Percentiles rank a stretch among this genome's conserved stretches.
Evolutionary conservation across 2,888 invertebrate species (phyloP).

Genomic region (Malthinus flaveolus): DNA sequence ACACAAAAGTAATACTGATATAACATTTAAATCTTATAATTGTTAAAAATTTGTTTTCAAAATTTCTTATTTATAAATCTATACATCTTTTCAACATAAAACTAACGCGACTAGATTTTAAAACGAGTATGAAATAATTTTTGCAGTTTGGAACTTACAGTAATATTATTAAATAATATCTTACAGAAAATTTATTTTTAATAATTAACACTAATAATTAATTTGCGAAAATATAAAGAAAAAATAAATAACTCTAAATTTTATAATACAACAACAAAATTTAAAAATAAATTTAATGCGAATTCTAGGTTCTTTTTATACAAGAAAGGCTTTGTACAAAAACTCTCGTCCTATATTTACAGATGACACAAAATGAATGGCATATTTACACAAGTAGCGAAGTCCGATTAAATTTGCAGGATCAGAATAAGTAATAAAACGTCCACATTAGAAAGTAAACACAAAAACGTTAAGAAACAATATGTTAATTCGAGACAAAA

Average conservation of each 20-base stretch:
- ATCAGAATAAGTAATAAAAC: slow-evolving; percentile 1
- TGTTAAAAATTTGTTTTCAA: not conserved
- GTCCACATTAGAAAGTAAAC: slow-evolving; percentile 1
- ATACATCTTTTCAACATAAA: slow-evolving; percentile 13
- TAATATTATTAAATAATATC: not conserved
- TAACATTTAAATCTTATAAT: not conserved
- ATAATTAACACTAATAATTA: not conserved
- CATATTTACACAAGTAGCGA: slow-evolving; percentile 19
- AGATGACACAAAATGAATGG: slow-evolving; percentile 26
- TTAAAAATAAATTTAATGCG: slow-evolving; percentile 1
- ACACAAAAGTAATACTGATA: slow-evolving; percentile 29
- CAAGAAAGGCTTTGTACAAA: not conserved
- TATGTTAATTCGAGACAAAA: slow-evolving; percentile 23
- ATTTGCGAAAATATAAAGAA: not conserved
- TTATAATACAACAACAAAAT: slow-evolving; percentile 3
- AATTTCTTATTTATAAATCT: slow-evolving; percentile 13
- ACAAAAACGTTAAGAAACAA: slow-evolving; percentile 15
- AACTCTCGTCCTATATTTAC: slow-evolving; percentile 12
- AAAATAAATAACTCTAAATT: slow-evolving; percentile 1
- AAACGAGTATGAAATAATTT: slow-evolving; percentile 11
- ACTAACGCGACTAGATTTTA: slow-evolving; percentile 22
- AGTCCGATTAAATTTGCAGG: too few relatives aligned
- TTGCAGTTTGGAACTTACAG: slow-evolving; percentile 3
- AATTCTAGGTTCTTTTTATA: not conserved
- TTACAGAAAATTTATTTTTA: not conserved